Base-by-base conservation (phyloP, 2,888 invertebrate species). In the Nomada ferruginata region DNA sequence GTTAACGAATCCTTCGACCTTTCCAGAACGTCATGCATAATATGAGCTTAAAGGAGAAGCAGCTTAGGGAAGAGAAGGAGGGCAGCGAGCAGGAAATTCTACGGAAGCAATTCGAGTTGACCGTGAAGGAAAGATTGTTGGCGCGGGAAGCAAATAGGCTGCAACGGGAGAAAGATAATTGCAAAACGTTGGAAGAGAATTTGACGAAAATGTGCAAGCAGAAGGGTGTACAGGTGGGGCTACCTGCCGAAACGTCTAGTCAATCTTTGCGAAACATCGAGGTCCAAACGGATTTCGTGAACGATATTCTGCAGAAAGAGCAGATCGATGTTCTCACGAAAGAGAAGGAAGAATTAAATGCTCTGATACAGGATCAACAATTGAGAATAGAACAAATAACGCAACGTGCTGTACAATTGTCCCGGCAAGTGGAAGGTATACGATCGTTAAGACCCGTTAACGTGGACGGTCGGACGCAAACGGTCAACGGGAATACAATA, bases 371-470 rank as follows among this genome's bases (percentile, higher is more conserved):
- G 23, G 91, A 92, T 23, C 93, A 93, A 64, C 91, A 92, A 78
- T 89, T 86, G n/a, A 89, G 91, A 76, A 93, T 93, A 82, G 91
- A 93, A 52, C 92, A 92, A 66, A 88, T 94, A 65, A 92, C 92
- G 4, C 83, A 89, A 64, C 90, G 90, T 20, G 90, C 90, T 29
- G 87, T 93, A 11, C 90, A 90, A 23, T 79, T 93, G 15, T 90
- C 92, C 7, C 84, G 91, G 52, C 92, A 93, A 85, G 82, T 93
- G 29, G 92, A 93, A 73, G 93, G 92, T 76, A 85, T 88, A 9
- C 90, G 91, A 73, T 82, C 90, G 11, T 47, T 85, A 7, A 86
- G 79, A 74, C 75, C 87, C 9, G 82, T 70, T 0, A 74, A 64
- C 11, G n/a, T 82, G 1, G 89, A 91, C 60, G 47, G 89, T 11